Evolutionary conservation across 2,888 invertebrate genomes (phyloP), one percentile per base, ranked within the genome.

Genomic region (Podabrus alpinus): DNA sequence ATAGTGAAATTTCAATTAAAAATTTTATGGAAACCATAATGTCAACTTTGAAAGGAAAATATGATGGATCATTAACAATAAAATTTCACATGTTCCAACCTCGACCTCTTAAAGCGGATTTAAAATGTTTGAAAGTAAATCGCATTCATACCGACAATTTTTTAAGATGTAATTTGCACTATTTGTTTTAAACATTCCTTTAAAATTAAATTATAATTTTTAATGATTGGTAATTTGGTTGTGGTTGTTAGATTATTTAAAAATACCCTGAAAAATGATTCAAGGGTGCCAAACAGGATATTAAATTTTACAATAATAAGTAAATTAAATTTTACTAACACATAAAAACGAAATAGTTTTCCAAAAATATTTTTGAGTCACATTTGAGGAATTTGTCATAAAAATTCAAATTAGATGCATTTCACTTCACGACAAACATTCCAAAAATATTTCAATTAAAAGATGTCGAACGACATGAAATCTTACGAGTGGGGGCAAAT

Each of bases 51-150:
- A 64, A 64, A 21, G 21, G 13, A 64, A 19, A 64, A 13, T 64
- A 17, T n/a, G 62, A 64, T 64, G 9, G 62, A 64, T 64, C n/a
- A 64, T n/a, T 21, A 64, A 67, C 72, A 74, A 11, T 79, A 80
- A 25, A 11, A 19, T 67, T 67, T 59, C 15, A 59, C n/a, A 81
- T 82, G 4, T 80, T 80, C 3, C 78, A 77, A 66, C 81, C 83
- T 59, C 71, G 74, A 25, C 72, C 69, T 86, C 86, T 60, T 81
- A 64, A 64, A 16, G 17, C 45, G 45, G 45, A 64, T 64, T 15
- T 21, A 45, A 45, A 64, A 64, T 64, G 62, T 21, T 64, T 13
- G 62, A 64, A 64, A 64, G 62, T 64, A 64, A 64, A 45, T 45
- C 45, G 45, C 45, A 45, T 45, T 45, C 45, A 45, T 45, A 45